Evolutionary conservation across 1,140 invertebrate species (phyloP).

Genomic region (Reticulitermes speratus): DNA sequence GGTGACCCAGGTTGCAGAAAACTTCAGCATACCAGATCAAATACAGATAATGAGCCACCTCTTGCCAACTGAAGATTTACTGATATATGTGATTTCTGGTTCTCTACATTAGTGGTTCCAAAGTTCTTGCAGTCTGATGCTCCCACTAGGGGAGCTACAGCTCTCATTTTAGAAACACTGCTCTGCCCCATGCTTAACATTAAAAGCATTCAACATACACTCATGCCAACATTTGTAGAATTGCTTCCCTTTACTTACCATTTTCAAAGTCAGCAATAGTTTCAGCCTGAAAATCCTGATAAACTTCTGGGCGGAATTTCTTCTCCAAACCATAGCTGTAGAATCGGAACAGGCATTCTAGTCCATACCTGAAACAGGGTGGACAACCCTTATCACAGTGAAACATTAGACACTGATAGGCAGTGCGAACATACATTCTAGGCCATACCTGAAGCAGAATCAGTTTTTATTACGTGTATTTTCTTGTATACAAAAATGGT

Average conservation of each 20-base stretch:
- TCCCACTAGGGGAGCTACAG: no score
- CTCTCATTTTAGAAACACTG: no score
- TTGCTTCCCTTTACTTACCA: constrained; percentile 51
- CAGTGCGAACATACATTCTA: neutral
- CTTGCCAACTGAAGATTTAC: no score
- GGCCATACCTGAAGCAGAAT: neutral
- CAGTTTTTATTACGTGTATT: neutral
- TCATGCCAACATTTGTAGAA: no score
- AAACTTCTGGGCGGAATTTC: constrained; percentile 89
- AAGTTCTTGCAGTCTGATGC: no score
- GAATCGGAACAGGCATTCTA: constrained; percentile 98
- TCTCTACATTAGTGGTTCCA: no score
- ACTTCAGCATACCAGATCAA: no score
- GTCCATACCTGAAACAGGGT: constrained; percentile 58
- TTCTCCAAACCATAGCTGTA: constrained; percentile 97
- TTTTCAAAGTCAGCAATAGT: constrained; percentile 88
- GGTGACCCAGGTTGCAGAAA: no score
- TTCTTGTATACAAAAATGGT: neutral
- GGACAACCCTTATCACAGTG: neutral
- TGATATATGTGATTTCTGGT: no score
- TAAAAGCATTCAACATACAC: no score
- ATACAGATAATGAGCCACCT: no score
- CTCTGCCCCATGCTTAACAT: no score
- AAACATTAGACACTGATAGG: neutral
- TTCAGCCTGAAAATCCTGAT: constrained; percentile 94